Evolutionary conservation across 2,888 invertebrate genomes (phyloP).

Genomic region (Ophion ellenae): DNA sequence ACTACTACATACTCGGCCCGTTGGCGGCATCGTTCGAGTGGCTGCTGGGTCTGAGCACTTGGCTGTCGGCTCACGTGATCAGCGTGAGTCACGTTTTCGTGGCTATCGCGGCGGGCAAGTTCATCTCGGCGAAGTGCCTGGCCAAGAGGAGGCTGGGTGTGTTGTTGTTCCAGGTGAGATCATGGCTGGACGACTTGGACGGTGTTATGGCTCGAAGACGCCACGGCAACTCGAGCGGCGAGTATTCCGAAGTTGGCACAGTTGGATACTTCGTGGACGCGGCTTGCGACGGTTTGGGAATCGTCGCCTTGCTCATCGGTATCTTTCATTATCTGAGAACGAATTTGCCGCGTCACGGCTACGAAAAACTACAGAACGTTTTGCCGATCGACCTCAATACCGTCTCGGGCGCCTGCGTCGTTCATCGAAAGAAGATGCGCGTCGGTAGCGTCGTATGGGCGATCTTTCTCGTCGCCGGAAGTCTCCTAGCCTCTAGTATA

Average conservation of each 20-base stretch:
- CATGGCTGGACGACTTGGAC: slow-evolving; percentile 93
- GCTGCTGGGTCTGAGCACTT: slow-evolving; percentile 87
- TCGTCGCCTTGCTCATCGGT: slow-evolving; percentile 89
- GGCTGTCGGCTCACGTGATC: slow-evolving; percentile 93
- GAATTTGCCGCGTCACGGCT: slow-evolving; percentile 90
- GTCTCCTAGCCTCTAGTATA: slow-evolving; percentile 90
- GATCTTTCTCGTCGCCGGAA: slow-evolving; percentile 88
- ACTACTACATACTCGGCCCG: slow-evolving; percentile 93
- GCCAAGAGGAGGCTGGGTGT: slow-evolving; percentile 90
- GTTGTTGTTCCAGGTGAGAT: slow-evolving; percentile 91
- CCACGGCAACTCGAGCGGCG: slow-evolving; percentile 89
- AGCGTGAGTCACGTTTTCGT: slow-evolving; percentile 92
- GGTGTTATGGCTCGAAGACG: slow-evolving; percentile 93
- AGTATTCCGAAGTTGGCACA: slow-evolving; percentile 92
- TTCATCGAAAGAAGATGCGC: slow-evolving; percentile 85
- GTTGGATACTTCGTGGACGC: slow-evolving; percentile 93
- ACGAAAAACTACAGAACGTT: slow-evolving; percentile 88
- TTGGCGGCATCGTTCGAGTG: slow-evolving; percentile 90
- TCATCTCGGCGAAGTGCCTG: slow-evolving; percentile 90
- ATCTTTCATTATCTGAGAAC: slow-evolving; percentile 88
- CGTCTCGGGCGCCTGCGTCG: slow-evolving; percentile 81
- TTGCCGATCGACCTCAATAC: slow-evolving; percentile 84
- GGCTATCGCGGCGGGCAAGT: slow-evolving; percentile 90
- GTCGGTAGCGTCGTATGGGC: slow-evolving; percentile 87
- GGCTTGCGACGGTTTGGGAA: slow-evolving; percentile 91